phyloP scores from a whole-genome alignment of 2,113 vertebrate species.

The Rhea pennata region DNA sequence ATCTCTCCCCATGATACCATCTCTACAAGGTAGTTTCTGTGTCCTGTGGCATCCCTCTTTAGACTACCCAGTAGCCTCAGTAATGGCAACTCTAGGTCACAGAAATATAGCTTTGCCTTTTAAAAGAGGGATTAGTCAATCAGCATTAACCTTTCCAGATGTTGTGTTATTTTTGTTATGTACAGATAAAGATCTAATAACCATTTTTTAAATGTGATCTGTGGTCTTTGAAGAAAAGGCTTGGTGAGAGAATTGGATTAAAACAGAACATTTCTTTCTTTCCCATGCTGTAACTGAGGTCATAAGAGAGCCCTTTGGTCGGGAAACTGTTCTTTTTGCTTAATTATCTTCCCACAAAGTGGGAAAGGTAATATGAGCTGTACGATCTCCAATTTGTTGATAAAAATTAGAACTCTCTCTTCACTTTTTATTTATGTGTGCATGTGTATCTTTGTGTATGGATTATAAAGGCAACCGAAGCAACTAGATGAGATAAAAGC shows the following conservation, averaged over 20 bases:
- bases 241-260: not conserved
- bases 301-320: not conserved
- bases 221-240: not conserved
- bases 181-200: not conserved
- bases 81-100: not conserved
- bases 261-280: not conserved
- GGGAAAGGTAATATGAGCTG: not conserved
- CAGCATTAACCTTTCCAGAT: not conserved
- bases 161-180: not conserved
- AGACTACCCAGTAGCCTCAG: not conserved
- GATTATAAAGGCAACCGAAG: not conserved
- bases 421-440: not conserved
- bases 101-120: not conserved
- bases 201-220: not conserved
- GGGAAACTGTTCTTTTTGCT: not conserved
- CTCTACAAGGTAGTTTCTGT: not conserved
- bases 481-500: not conserved
- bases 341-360: not conserved
- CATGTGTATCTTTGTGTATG: no score
- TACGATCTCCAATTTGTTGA: not conserved
- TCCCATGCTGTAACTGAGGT: not conserved
- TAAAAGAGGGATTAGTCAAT: not conserved
- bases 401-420: not conserved
- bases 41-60: not conserved
- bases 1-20: not conserved